Conservation (phyloP, 2,113 vertebrate species). For the Protobothrops flavoviridis region DNA sequence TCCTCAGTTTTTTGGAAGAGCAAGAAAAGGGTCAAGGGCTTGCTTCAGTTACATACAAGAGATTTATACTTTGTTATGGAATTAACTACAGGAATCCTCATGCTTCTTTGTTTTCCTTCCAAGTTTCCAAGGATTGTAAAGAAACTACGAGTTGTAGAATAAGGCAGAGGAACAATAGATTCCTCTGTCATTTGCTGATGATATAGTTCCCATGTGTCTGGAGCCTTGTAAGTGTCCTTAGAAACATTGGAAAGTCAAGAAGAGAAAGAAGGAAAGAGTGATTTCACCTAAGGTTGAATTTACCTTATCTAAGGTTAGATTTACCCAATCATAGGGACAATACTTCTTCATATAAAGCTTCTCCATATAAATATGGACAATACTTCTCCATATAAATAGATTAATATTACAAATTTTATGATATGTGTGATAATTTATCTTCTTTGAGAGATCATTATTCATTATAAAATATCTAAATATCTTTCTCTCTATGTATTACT, state of each 20-base stretch:
- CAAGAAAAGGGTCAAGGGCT: no score
- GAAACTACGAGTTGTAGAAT: background rate
- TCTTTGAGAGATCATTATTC: background rate
- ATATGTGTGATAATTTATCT: background rate
- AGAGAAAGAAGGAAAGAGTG: background rate
- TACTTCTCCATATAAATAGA: background rate
- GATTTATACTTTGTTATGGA: background rate
- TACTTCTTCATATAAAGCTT: background rate
- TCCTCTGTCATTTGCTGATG: background rate
- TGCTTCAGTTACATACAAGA: background rate
- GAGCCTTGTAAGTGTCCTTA: background rate
- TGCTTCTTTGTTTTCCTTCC: background rate
- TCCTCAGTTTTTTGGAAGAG: background rate
- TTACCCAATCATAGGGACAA: background rate
- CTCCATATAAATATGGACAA: background rate
- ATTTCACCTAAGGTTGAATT: background rate
- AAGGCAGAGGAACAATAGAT: background rate
- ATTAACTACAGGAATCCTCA: background rate
- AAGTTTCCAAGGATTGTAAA: background rate
- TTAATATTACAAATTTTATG: background rate
- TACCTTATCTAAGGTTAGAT: background rate
- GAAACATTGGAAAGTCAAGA: background rate
- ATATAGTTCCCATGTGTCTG: background rate
- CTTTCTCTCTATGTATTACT: background rate
- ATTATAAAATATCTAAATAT: background rate